A percentile compares a stretch with the other conserved stretches of the same genome.
phyloP scores from a whole-genome alignment of 2,888 invertebrate genomes.

The Rotaria socialis region DNA sequence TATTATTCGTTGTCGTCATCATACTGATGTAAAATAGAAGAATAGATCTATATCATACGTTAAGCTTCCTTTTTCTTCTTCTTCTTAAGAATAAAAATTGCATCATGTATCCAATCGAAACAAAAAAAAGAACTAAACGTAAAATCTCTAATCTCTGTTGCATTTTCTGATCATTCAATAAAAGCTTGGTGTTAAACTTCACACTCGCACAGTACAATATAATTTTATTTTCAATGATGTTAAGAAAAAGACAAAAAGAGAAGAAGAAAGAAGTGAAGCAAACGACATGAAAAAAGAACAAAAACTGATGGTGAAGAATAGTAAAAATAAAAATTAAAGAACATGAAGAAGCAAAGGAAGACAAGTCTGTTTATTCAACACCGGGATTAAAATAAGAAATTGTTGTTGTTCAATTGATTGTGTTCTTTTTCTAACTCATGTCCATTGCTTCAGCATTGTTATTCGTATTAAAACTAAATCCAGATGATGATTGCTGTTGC shows the following conservation, averaged over 20 bases:
- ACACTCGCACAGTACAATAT: background rate
- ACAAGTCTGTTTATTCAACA: background rate
- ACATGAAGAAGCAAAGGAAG: background rate
- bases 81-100: constrained; percentile 5
- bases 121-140: background rate
- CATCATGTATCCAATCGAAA: background rate
- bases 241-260: background rate
- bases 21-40: background rate
- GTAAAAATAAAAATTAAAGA: background rate
- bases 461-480: constrained; percentile 51
- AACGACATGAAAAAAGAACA: background rate
- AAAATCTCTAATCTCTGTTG: background rate
- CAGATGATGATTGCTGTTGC: constrained; percentile 21
- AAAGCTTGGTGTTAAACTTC: background rate
- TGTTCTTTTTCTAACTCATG: constrained; percentile 53
- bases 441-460: constrained; percentile 58
- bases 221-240: constrained; percentile 9
- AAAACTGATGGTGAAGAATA: background rate
- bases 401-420: background rate
- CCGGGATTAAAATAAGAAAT: background rate
- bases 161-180: background rate
- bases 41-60: background rate
- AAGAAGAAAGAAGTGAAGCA: background rate
- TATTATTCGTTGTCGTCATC: background rate
- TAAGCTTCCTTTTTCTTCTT: background rate